phyloP scores from a whole-genome alignment of 2,888 invertebrate species.

The Ormyrus thymus region DNA sequence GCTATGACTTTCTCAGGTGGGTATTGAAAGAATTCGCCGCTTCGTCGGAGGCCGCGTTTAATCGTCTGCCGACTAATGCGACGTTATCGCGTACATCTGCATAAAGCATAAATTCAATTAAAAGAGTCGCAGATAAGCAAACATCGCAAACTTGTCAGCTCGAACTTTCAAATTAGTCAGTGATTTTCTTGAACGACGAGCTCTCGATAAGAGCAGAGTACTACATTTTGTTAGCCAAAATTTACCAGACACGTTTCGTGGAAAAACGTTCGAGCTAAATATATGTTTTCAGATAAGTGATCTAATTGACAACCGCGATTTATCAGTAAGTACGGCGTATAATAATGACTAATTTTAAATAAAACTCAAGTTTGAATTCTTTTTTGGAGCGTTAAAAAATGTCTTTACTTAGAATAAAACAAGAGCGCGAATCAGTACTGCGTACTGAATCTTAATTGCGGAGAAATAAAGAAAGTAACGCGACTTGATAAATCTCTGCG shows the following conservation, averaged over 20 bases:
- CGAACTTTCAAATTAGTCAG: not conserved
- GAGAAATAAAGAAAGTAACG: not conserved
- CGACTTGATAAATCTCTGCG: not conserved
- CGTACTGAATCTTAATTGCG: too few relatives aligned
- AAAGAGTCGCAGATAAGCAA: not conserved
- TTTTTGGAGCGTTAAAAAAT: too few relatives aligned
- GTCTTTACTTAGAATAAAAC: too few relatives aligned
- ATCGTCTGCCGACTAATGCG: not conserved
- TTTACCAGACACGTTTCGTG: too few relatives aligned
- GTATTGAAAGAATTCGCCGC: not conserved
- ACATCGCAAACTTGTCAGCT: not conserved
- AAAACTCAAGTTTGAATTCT: too few relatives aligned
- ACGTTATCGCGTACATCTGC: slow-evolving; percentile 7
- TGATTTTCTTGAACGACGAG: not conserved
- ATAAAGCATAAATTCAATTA: slow-evolving; percentile 10
- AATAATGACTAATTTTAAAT: too few relatives aligned
- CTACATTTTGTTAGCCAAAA: too few relatives aligned
- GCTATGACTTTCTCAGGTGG: slow-evolving; percentile 27
- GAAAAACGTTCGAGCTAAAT: too few relatives aligned
- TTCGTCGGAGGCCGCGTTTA: not conserved
- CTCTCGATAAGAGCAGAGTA: not conserved
- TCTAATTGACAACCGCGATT: too few relatives aligned
- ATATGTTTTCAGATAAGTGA: too few relatives aligned
- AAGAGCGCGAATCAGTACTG: too few relatives aligned
- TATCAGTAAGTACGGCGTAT: too few relatives aligned